Evolutionary conservation across 2,113 vertebrate species (phyloP).

Genomic region (Nerophis ophidion): DNA sequence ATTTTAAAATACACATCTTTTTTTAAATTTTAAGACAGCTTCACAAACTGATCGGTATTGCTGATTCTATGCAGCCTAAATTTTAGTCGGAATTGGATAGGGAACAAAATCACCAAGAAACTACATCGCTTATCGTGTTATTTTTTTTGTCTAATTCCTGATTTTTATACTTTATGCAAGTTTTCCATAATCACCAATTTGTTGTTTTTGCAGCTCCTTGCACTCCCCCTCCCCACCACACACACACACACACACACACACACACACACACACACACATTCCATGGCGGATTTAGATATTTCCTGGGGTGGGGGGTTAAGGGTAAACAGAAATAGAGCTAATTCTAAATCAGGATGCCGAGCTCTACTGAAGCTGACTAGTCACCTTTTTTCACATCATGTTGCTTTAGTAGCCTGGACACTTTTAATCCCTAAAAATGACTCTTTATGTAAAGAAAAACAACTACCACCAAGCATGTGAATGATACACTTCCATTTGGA

Average conservation of each 20-base stretch:
- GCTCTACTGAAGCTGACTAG: slow-evolving; percentile 33
- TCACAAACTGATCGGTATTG: too few relatives aligned
- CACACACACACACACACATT: slow-evolving; percentile 24
- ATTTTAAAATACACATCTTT: too few relatives aligned
- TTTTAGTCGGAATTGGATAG: too few relatives aligned
- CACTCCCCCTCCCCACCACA: background rate
- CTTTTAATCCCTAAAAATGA: slow-evolving; percentile 9
- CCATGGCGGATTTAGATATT: slow-evolving; percentile 64
- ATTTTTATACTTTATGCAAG: slow-evolving; percentile 5
- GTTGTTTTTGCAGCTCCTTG: slow-evolving; percentile 6
- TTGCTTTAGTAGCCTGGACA: slow-evolving; percentile 26
- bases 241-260: background rate
- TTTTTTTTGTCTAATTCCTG: too few relatives aligned
- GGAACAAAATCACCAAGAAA: background rate
- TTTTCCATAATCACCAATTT: slow-evolving; percentile 15
- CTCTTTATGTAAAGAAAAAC: background rate
- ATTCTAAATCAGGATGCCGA: slow-evolving; percentile 69
- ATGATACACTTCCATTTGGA: background rate
- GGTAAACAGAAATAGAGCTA: slow-evolving; percentile 68
- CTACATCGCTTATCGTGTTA: background rate
- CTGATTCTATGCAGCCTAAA: too few relatives aligned
- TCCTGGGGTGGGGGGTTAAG: slow-evolving; percentile 52
- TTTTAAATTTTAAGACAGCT: too few relatives aligned
- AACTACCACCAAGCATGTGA: background rate
- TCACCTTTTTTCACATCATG: slow-evolving; percentile 3